These are phyloP conservation scores for Periophthalmus magnuspinnatus DNA, from an alignment of 2,797 vertebrate species.

Conservation along the genomic window DNA sequence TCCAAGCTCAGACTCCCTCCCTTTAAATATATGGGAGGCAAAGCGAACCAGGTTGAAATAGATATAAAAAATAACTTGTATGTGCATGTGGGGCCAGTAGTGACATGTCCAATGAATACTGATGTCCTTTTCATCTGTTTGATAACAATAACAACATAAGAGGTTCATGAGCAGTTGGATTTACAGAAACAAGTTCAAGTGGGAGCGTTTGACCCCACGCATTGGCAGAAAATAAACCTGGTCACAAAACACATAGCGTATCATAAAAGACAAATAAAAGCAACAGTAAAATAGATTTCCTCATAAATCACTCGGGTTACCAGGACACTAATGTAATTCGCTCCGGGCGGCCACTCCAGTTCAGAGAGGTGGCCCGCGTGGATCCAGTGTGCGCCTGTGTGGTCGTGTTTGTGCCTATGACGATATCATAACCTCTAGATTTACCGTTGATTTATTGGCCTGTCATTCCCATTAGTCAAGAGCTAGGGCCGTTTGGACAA, in stretches of 20 bases:
- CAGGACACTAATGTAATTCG: constrained; percentile 62
- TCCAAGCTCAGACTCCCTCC: neutral
- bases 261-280: constrained; percentile 74
- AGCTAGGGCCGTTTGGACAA: constrained; percentile 35
- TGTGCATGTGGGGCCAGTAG: constrained; percentile 13
- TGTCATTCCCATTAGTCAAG: constrained; percentile 61
- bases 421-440: constrained; percentile 45
- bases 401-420: constrained; percentile 31
- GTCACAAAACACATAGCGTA: constrained; percentile 58
- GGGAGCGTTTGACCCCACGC: constrained; percentile 57
- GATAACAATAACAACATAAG: constrained; percentile 18
- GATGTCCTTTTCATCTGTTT: constrained; percentile 20
- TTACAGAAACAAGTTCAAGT: constrained; percentile 49
- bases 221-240: constrained; percentile 57
- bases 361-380: constrained; percentile 27
- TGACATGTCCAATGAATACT: constrained; percentile 30
- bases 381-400: constrained; percentile 30
- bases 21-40: constrained; percentile 9
- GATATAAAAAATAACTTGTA: constrained; percentile 28
- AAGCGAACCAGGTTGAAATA: constrained; percentile 14
- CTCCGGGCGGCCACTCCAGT: constrained; percentile 43
- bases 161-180: constrained; percentile 20
- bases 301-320: constrained; percentile 68
- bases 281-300: constrained; percentile 71
- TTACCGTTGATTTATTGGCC: constrained; percentile 61